These are phyloP conservation scores for Rhogogaster chlorosoma DNA, from an alignment of 2,888 invertebrate genomes.

Conservation along the genomic window DNA sequence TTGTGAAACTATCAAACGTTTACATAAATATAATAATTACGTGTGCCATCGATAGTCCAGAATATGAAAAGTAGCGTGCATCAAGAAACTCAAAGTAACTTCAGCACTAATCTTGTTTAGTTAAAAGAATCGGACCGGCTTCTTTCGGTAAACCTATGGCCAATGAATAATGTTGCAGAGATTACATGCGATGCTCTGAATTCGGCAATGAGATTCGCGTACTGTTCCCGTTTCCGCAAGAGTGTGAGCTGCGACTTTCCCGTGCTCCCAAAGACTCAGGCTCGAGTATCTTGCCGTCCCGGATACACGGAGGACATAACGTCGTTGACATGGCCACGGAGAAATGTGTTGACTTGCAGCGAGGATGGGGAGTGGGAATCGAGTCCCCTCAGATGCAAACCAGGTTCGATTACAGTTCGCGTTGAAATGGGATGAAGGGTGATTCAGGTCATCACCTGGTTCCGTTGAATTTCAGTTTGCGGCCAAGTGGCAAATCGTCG, in stretches of 20 bases:
- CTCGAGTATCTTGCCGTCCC: conserved; percentile 64
- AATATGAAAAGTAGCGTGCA: too few species aligned
- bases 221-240: neutral
- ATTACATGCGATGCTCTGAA: neutral
- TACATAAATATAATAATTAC: too few species aligned
- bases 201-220: neutral
- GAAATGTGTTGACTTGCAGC: conserved; percentile 67
- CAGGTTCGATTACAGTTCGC: conserved; percentile 68
- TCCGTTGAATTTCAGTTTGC: conserved; percentile 69
- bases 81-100: too few species aligned
- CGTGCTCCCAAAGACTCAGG: conserved; percentile 64
- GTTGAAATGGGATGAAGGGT: neutral
- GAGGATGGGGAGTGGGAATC: conserved; percentile 71
- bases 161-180: neutral
- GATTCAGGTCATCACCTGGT: neutral
- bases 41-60: too few species aligned
- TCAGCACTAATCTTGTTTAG: too few species aligned
- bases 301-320: conserved; percentile 63
- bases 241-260: conserved; percentile 60
- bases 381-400: conserved; percentile 70
- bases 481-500: conserved; percentile 62
- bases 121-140: too few species aligned
- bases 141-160: too few species aligned
- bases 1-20: too few species aligned
- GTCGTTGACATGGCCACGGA: conserved; percentile 53